Evolutionary conservation across 2,888 invertebrate species (phyloP).

Genomic region (Lepeophtheirus nordmannii): DNA sequence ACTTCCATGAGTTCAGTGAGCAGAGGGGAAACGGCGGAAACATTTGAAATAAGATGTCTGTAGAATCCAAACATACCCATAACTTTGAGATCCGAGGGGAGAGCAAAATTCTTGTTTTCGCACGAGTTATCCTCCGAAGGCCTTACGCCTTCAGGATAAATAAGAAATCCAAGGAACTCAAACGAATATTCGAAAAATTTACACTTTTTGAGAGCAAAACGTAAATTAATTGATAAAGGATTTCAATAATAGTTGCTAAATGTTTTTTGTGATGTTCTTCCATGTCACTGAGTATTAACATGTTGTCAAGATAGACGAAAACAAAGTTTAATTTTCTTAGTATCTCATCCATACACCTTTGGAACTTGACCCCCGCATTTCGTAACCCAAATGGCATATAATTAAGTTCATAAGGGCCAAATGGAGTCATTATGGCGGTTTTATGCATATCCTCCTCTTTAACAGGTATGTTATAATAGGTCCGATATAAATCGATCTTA

Average conservation of each 20-base stretch:
- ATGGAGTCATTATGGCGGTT: slow-evolving; percentile 34
- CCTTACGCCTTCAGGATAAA: slow-evolving; percentile 19
- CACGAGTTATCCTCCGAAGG: slow-evolving; percentile 24
- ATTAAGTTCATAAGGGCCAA: slow-evolving; percentile 33
- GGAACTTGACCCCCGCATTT: slow-evolving; percentile 35
- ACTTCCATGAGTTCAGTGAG: too few relatives aligned
- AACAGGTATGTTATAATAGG: slow-evolving; percentile 35
- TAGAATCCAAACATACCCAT: too few relatives aligned
- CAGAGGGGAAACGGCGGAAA: too few relatives aligned
- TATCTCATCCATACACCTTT: slow-evolving; percentile 32
- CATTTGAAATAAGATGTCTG: too few relatives aligned
- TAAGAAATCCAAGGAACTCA: slow-evolving; percentile 25
- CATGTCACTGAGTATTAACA: slow-evolving; percentile 29
- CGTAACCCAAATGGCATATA: slow-evolving; percentile 33
- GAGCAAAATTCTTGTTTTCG: slow-evolving; percentile 25
- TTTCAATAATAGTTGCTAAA: too few relatives aligned
- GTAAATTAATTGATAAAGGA: too few relatives aligned
- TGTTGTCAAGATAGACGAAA: slow-evolving; percentile 33
- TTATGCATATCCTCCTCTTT: slow-evolving; percentile 32
- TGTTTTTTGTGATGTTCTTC: too few relatives aligned
- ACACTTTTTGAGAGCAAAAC: neutral
- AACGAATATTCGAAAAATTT: neutral
- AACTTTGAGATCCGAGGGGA: too few relatives aligned
- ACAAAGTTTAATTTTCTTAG: slow-evolving; percentile 30
- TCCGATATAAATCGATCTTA: slow-evolving; percentile 30